Base-by-base conservation (phyloP, 2,888 invertebrate species). In the Caenorhabditis wallacei region DNA sequence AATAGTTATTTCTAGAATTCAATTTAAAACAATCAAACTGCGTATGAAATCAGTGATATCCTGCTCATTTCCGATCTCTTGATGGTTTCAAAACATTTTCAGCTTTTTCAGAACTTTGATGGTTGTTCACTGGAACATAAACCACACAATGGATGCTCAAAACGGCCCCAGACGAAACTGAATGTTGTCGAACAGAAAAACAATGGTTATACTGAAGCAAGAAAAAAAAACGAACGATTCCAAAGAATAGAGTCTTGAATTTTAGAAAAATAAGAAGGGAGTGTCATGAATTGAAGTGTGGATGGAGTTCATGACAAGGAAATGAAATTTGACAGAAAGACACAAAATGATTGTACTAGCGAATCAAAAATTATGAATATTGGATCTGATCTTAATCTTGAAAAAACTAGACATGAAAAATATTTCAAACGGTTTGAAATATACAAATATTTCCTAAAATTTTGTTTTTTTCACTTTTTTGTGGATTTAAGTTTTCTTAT, bases 41-140 rank as follows among this genome's bases (percentile, higher is more conserved):
- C 10, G 10, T 16, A 35, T 0, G 59, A 40, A 40, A 40, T 40
- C 51, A 7, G 22, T 20, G 2, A 54, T 51, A 72, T 63, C 63
- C 40, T 10, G 5, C 18, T 72, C 53, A 72, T 72, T 72, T 72
- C 72, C 72, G 63, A 46, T 70, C 43, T 70, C 57, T 40, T 54
- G 30, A 43, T 48, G 20, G 26, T 56, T 57, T 16, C 30, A 43
- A 13, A 59, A 26, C 16, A 40, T 40, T 30, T 40, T 40, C 40
- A 40, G 40, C 2, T 40, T 40, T 66, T 68, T 54, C 40, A 63
- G 63, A 63, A 46, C 63, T 63, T 63, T 63, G 63, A 63, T 63
- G 46, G 63, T 46, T 63, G 46, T 43, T 63, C 26, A 43, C n/a
- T 46, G 26, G 26, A 46, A 63, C 40, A 10, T 20, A 48, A 20